A percentile compares a stretch with the other conserved stretches of the same genome.
Conservation (phyloP, 2,888 invertebrate species). For the Pandemis cinnamomeana region DNA sequence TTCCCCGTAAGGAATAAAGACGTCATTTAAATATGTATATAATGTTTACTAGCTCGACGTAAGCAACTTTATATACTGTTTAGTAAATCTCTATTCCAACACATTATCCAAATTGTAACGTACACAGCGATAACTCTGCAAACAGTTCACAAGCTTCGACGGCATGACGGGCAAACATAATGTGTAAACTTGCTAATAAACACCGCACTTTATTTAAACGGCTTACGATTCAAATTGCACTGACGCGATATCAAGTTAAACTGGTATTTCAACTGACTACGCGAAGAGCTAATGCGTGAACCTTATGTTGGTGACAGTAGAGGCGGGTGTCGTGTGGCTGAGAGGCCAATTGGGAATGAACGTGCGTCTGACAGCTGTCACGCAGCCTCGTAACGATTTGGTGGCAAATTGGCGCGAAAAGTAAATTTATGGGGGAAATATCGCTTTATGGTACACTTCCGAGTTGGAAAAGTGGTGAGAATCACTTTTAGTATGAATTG, state of each 20-base stretch:
- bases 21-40: too few species aligned
- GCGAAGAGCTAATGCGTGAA: not conserved
- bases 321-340: not conserved
- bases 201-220: not conserved
- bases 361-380: slow-evolving; percentile 29
- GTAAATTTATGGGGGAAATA: slow-evolving; percentile 10
- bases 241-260: not conserved
- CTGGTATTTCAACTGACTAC: not conserved
- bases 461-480: not conserved
- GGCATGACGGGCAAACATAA: not conserved
- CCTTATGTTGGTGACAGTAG: not conserved
- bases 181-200: not conserved
- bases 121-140: not conserved
- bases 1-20: too few species aligned
- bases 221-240: not conserved
- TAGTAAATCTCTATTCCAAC: not conserved
- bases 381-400: slow-evolving; percentile 14
- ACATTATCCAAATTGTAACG: slow-evolving; percentile 2
- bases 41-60: not conserved
- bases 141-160: not conserved
- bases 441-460: not conserved
- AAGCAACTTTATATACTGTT: not conserved
- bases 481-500: not conserved
- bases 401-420: slow-evolving; percentile 27
- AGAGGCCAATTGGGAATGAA: not conserved